Base-by-base conservation (phyloP, 1,140 invertebrate species). In the Eriocheir sinensis region DNA sequence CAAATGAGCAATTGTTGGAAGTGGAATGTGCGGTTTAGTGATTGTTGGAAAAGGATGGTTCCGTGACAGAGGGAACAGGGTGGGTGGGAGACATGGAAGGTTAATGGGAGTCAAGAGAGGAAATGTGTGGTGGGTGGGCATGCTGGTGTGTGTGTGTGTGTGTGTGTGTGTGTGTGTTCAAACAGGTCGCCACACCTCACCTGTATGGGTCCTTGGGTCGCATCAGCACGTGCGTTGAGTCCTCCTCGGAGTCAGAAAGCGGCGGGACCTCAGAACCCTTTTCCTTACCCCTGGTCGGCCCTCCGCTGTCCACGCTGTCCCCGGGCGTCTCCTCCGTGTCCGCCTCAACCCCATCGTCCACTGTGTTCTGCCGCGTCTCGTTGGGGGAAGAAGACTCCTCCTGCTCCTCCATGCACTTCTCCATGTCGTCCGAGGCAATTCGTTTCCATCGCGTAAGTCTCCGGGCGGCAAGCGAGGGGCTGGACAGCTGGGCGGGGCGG, bases 391-490 rank as follows among this genome's bases (percentile, higher is more conserved):
- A 6, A 8, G n/a, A 36, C 41, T 94, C 93, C 40, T 53, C 32
- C 80, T 91, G 88, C 79, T 94, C 93, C 88, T 60, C 85, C 93
- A 94, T 94, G 32, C 88, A 72, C 89, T 94, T 94, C 79, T 94
- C 93, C 93, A 94, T 94, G 72, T 94, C 93, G 27, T 94, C 93
- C 0, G 93, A 94, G 32, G 88, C 88, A 48, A 94, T 94, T 30
- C 93, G 41, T 34, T 94, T 94, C 93, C 93, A 94, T 15, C 93
- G 72, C 72, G 89, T 94, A 79, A 94, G 93, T 81, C 93, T 91
- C n/a, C 93, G 93, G 41, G 93, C 89, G 41, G 93, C 93, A 34
- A 94, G 93, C 8, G 88, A 48, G 30, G 93, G 89, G 79, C 88
- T 91, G 40, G 41, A 15, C n/a, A 94, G 27, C 41, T 94, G 93